phyloP scores from a whole-genome alignment of 2,113 vertebrate species.

The Prinia subflava region DNA sequence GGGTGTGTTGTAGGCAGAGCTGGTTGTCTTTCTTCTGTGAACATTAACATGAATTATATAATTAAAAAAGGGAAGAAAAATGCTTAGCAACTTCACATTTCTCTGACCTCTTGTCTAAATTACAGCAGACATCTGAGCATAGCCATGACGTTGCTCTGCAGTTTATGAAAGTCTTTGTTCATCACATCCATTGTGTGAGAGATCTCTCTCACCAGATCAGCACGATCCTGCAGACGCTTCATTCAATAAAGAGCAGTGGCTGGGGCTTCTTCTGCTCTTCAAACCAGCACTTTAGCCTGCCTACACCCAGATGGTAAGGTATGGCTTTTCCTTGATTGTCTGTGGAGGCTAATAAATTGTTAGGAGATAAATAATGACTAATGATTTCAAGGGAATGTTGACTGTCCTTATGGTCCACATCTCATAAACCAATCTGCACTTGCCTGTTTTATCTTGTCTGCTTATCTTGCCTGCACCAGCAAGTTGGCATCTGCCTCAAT shows the following conservation, averaged over 20 bases:
- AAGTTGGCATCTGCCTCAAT: background rate
- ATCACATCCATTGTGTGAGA: background rate
- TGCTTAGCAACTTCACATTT: background rate
- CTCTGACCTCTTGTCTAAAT: background rate
- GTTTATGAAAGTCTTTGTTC: background rate
- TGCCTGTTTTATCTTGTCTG: background rate
- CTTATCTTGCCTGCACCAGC: background rate
- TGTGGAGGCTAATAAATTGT: background rate
- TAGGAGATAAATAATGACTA: background rate
- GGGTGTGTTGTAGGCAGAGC: background rate
- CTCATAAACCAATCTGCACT: background rate
- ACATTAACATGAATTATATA: background rate
- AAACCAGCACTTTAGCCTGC: background rate
- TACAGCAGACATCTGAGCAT: background rate
- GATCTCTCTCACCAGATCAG: background rate
- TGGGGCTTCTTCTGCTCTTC: background rate
- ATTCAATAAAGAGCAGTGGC: background rate
- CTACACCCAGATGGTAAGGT: background rate
- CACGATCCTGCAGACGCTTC: fast-evolving
- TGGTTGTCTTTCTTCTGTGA: background rate
- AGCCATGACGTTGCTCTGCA: background rate
- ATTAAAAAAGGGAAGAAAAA: background rate
- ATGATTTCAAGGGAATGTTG: background rate
- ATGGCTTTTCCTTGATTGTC: background rate
- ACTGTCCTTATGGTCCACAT: background rate